Base-by-base conservation (phyloP, 2,113 vertebrate genomes). In the Ammodytes marinus region DNA sequence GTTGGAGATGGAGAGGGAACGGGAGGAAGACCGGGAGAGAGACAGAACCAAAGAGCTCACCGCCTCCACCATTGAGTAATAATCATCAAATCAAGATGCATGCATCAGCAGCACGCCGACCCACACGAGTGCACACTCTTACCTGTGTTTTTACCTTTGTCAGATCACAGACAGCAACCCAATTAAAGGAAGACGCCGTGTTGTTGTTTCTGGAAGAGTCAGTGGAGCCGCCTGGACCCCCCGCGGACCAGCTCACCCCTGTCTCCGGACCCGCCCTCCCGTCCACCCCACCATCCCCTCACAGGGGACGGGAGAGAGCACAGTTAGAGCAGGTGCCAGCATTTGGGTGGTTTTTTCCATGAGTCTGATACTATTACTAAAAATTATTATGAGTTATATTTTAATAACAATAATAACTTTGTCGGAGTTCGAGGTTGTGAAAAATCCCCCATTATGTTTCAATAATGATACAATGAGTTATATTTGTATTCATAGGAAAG, bases 31-130 rank as follows among this genome's bases (percentile, higher is more conserved):
- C 12, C 37, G 12, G 50, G 85, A 85, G 77, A 66, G 7, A 68
- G 74, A 82, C 27, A 52, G 49, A 78, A 57, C 60, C 0, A 73
- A 70, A 55, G 89, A 91, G 13, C 37, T 72, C 55, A 89, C 88
- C 1, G 82, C 6, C 47, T 88, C 91, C 52, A 60, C 58, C 27
- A 6, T 82, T 10, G 93, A 93, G 92, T 94, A 90, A 90, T 27
- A 27, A 79, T 69, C 0, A 43, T 39, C 10, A 9, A 17, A 27
- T 27, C 27, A 37, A 47, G 27, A 3, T 4, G 39, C 0, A 15
- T 8, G 10, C 53, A 59, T 40, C 17, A 13, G 0, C 15, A 45
- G 27, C 60, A 64, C 40, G 53, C 66, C 17, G 5, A 81, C n/a
- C 39, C 68, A 67, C 6, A 78, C 74, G 12, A 13, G 17, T 5